Evolutionary conservation across 2,888 invertebrate species (phyloP).

Genomic region (Apodemia hepburni): DNA sequence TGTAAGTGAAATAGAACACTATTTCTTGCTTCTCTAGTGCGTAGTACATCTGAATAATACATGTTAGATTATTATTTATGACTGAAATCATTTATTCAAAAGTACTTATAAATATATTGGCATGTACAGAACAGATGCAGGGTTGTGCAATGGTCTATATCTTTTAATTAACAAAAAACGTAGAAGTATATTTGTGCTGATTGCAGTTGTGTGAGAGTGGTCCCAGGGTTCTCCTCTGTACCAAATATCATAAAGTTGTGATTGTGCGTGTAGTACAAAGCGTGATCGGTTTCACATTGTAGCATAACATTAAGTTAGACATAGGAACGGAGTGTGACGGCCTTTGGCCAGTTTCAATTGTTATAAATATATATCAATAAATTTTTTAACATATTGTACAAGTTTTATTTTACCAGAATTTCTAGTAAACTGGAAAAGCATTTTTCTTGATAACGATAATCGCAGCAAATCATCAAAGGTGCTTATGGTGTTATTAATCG

Average conservation of each 20-base stretch:
- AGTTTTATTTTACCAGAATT: conserved; percentile 26
- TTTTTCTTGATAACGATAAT: too few species aligned
- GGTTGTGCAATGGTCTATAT: neutral
- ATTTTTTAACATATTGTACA: conserved; percentile 68
- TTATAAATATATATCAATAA: conserved; percentile 77
- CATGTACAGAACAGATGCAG: neutral
- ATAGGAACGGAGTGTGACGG: conserved; percentile 12
- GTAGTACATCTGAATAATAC: too few species aligned
- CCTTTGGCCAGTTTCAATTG: conserved; percentile 51
- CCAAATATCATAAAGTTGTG: conserved; percentile 45
- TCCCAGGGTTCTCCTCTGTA: conserved; percentile 40
- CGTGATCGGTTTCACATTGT: conserved; percentile 31
- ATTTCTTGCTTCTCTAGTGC: too few species aligned
- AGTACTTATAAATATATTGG: neutral
- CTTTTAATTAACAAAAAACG: neutral
- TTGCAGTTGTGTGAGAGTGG: conserved; percentile 8
- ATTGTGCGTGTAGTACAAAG: conserved; percentile 40
- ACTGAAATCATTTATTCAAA: too few species aligned
- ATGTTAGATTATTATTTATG: too few species aligned
- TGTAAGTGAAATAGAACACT: too few species aligned
- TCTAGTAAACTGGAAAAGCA: too few species aligned
- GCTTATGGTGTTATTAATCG: too few species aligned
- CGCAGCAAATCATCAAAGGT: too few species aligned
- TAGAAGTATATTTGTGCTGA: neutral
- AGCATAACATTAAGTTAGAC: conserved; percentile 18